phyloP scores from a whole-genome alignment of 1,140 invertebrate species.

The Euborellia annulipes region DNA sequence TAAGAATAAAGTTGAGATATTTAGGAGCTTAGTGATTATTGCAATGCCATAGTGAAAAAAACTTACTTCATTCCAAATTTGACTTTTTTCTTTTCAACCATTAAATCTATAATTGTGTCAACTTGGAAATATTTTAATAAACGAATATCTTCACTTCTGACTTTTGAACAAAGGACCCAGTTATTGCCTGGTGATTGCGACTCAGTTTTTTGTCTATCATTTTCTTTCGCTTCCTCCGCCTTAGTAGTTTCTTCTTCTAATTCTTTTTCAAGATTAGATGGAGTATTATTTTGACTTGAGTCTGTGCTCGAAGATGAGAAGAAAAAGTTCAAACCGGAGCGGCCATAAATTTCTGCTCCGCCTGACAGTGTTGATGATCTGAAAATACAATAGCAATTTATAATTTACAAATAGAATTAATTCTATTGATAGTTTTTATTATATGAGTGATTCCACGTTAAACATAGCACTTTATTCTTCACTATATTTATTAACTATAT shows the following conservation, averaged over 20 bases:
- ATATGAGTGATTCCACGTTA: neutral
- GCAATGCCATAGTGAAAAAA: too few relatives aligned
- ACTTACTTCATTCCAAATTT: slow-evolving; percentile 71
- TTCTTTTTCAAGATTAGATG: slow-evolving; percentile 11
- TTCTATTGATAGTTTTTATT: neutral
- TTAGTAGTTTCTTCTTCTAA: slow-evolving; percentile 21
- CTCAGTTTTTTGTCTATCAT: slow-evolving; percentile 15
- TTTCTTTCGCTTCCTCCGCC: slow-evolving; percentile 18
- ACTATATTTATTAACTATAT: neutral
- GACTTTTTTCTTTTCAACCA: slow-evolving; percentile 79
- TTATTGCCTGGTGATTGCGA: slow-evolving; percentile 25
- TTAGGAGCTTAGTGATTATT: too few relatives aligned
- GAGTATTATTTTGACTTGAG: slow-evolving; percentile 2
- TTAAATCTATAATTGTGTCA: slow-evolving; percentile 64
- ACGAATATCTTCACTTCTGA: slow-evolving; percentile 56
- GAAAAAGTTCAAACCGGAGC: slow-evolving; percentile 41
- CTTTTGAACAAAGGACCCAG: slow-evolving; percentile 44
- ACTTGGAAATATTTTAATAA: slow-evolving; percentile 56
- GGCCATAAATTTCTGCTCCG: slow-evolving; percentile 57
- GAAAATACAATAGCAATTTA: slow-evolving; percentile 11
- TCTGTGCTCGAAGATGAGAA: slow-evolving; percentile 16
- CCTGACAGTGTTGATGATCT: slow-evolving; percentile 50
- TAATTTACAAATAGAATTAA: neutral
- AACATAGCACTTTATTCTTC: neutral
- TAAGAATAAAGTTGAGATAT: too few relatives aligned